A percentile compares a stretch with the other conserved stretches of the same genome.
phyloP scores from a whole-genome alignment of 2,888 invertebrate species.

The Prosapia bicincta region DNA sequence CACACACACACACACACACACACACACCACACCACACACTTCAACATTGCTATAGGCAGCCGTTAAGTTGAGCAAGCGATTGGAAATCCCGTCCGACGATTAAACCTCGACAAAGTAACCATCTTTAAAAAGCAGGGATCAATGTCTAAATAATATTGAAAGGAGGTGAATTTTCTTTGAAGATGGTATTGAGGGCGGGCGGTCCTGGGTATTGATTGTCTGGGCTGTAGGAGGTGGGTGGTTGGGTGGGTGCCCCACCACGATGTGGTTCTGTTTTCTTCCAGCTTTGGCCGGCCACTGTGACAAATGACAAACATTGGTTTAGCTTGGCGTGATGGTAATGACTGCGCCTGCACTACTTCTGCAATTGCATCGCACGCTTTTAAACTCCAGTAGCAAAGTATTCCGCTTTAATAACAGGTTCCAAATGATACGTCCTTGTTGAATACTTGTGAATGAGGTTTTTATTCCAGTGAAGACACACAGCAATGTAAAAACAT shows the following conservation, averaged over 20 bases:
- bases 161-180: slow-evolving; percentile 2
- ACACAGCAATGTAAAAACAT: too few relatives aligned
- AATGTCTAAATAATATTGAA: slow-evolving; percentile 2
- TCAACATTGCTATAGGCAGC: too few relatives aligned
- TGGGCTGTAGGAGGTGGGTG: not conserved
- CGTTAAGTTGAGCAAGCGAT: too few relatives aligned
- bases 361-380: not conserved
- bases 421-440: too few relatives aligned
- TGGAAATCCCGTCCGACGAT: not conserved
- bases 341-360: not conserved
- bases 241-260: not conserved
- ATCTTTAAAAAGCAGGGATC: not conserved
- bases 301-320: slow-evolving; percentile 1
- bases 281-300: not conserved
- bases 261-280: slow-evolving; percentile 2
- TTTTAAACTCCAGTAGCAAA: not conserved
- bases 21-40: too few relatives aligned
- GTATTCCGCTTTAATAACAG: too few relatives aligned
- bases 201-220: not conserved
- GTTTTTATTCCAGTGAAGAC: too few relatives aligned
- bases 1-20: too few relatives aligned
- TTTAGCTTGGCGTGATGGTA: not conserved
- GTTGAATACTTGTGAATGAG: too few relatives aligned
- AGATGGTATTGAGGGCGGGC: not conserved
- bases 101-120: not conserved